phyloP scores from a whole-genome alignment of 2,888 invertebrate genomes.

The Tineola bisselliella region DNA sequence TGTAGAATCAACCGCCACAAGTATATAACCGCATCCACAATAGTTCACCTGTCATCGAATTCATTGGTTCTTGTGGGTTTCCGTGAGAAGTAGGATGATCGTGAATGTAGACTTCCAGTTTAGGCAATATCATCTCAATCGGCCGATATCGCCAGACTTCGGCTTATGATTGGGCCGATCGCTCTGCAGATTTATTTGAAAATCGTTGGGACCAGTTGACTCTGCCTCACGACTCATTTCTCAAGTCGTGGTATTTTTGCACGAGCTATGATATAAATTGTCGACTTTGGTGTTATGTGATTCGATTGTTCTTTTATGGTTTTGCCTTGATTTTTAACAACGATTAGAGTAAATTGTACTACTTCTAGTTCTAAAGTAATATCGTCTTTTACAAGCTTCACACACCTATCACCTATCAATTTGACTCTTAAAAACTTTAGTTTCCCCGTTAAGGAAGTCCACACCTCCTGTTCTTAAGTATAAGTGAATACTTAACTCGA shows the following conservation, averaged over 20 bases:
- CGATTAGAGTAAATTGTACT: no score
- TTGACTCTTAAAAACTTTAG: no score
- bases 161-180: conserved; percentile 10
- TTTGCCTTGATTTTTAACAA: no score
- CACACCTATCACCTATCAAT: no score
- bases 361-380: no score
- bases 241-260: conserved; percentile 12
- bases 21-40: not conserved
- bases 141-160: conserved; percentile 27
- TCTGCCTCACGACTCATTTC: conserved; percentile 6
- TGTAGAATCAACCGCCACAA: no score
- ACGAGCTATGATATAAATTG: conserved; percentile 7
- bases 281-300: not conserved
- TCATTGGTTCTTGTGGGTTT: conserved; percentile 21
- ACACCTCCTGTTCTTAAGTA: not conserved
- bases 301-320: not conserved
- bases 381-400: no score
- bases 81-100: conserved; percentile 42
- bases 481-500: not conserved
- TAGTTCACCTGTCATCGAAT: conserved; percentile 15
- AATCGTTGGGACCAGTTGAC: conserved; percentile 11
- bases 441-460: not conserved
- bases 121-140: conserved; percentile 37
- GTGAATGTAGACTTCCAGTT: conserved; percentile 38
- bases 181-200: conserved; percentile 8